phyloP scores from a whole-genome alignment of 2,888 invertebrate genomes.

The Cephus pygmeus region DNA sequence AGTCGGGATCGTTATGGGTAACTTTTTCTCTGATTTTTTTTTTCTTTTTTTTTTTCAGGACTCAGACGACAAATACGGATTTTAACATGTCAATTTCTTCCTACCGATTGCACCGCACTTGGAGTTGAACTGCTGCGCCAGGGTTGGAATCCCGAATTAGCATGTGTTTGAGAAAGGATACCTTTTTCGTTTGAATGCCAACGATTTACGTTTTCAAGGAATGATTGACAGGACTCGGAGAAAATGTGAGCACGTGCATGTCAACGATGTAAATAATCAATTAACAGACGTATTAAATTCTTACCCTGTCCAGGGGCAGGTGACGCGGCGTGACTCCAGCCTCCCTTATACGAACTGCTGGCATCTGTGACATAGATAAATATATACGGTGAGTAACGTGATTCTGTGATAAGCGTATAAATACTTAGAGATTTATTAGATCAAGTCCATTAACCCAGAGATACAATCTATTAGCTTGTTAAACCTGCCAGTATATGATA shows the following conservation, averaged over 20 bases:
- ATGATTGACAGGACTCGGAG: not conserved
- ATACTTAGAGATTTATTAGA: not conserved
- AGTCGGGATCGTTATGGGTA: not conserved
- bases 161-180: not conserved
- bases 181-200: not conserved
- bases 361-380: conserved; percentile 55
- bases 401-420: not conserved
- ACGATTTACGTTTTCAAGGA: not conserved
- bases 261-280: not conserved
- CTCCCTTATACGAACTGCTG: conserved; percentile 64
- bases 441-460: not conserved
- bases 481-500: not conserved
- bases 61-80: not conserved
- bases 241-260: not conserved
- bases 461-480: not conserved
- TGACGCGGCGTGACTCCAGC: conserved; percentile 65
- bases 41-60: not conserved
- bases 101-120: not conserved
- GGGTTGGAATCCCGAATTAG: not conserved
- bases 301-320: conserved; percentile 65
- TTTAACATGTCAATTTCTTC: not conserved
- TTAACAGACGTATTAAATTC: conserved; percentile 25
- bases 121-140: not conserved
- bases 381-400: not conserved
- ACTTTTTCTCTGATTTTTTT: not conserved